These are phyloP conservation scores for Microctonus hyperodae DNA, from an alignment of 2,888 invertebrate species.

Conservation along the genomic window DNA sequence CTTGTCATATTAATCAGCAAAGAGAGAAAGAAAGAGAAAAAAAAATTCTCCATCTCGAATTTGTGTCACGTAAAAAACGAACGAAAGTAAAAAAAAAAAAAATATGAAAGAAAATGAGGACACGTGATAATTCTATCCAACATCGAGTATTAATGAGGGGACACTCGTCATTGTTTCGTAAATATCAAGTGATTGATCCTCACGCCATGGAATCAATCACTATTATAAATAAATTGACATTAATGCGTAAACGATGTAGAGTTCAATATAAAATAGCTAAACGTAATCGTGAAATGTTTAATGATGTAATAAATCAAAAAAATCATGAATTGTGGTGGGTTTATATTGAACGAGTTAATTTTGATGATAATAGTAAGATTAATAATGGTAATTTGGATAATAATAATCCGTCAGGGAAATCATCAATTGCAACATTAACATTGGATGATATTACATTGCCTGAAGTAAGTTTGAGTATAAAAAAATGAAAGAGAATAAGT, in stretches of 20 bases:
- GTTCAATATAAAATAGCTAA: conserved; percentile 11
- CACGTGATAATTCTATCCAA: background rate
- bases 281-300: background rate
- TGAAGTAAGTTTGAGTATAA: conserved; percentile 9
- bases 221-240: conserved; percentile 6
- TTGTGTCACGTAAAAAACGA: background rate
- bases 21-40: background rate
- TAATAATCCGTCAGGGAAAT: background rate
- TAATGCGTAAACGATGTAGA: conserved; percentile 24
- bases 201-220: background rate
- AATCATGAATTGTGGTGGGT: conserved; percentile 26
- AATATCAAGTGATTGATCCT: background rate
- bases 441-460: conserved; percentile 22
- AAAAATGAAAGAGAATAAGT: background rate
- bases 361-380: background rate
- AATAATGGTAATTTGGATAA: background rate
- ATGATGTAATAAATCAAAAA: background rate
- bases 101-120: conserved; percentile 10
- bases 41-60: background rate
- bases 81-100: background rate
- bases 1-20: background rate
- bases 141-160: background rate
- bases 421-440: background rate
- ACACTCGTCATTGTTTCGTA: background rate
- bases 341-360: conserved; percentile 14